Evolutionary conservation across 1,140 invertebrate genomes (phyloP).

Genomic region (Neomicropteryx cornuta): DNA sequence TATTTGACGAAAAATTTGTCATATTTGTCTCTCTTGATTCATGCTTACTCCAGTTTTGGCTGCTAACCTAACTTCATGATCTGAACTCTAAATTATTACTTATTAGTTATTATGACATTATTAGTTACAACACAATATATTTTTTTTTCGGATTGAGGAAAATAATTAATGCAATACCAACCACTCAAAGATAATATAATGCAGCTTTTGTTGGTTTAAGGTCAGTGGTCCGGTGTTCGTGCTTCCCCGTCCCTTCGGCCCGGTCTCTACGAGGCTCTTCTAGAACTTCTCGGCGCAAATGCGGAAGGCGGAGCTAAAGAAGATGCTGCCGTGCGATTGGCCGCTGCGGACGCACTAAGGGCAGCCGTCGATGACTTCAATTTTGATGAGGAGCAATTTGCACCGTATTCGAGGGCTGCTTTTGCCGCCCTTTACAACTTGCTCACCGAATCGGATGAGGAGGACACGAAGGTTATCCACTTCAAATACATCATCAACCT

Average conservation of each 20-base stretch:
- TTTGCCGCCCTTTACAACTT: conserved; percentile 74
- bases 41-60: too few species aligned
- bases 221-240: conserved; percentile 79
- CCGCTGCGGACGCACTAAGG: conserved; percentile 67
- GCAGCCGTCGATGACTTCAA: conserved; percentile 85
- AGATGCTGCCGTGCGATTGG: conserved; percentile 76
- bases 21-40: too few species aligned
- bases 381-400: conserved; percentile 77
- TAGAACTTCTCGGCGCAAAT: conserved; percentile 51
- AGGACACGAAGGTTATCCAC: conserved; percentile 90
- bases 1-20: too few species aligned
- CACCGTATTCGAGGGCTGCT: conserved; percentile 63
- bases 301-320: too few species aligned
- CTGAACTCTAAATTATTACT: too few species aligned
- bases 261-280: conserved; percentile 65
- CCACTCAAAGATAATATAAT: neutral
- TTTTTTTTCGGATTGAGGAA: too few species aligned
- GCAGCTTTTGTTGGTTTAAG: conserved; percentile 20
- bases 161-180: neutral
- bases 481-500: conserved; percentile 12
- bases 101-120: neutral
- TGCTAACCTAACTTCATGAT: too few species aligned
- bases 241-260: conserved; percentile 68
- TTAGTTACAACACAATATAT: too few species aligned
- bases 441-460: conserved; percentile 79